These are phyloP conservation scores for Torymus texanus DNA, from an alignment of 2,888 invertebrate genomes.

Conservation along the genomic window DNA sequence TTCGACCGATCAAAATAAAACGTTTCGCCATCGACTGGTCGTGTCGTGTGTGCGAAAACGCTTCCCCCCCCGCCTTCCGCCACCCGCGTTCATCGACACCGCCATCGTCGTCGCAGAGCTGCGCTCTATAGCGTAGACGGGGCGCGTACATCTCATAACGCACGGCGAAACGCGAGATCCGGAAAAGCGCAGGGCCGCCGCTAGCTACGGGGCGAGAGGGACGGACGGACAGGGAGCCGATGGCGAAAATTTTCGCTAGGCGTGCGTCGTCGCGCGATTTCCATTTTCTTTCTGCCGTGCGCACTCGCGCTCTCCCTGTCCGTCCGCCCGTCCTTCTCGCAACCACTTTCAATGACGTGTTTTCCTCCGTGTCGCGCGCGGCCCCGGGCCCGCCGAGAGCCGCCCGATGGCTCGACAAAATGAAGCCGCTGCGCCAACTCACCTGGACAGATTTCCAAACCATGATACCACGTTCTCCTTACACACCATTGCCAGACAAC, in stretches of 20 bases:
- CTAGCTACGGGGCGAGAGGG: conserved; percentile 3
- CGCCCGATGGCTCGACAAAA: neutral
- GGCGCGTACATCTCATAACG: conserved; percentile 26
- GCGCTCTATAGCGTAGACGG: conserved; percentile 21
- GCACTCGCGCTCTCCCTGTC: neutral
- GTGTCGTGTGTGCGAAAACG: too few species aligned
- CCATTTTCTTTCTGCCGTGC: conserved; percentile 18
- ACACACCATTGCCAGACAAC: conserved; percentile 93
- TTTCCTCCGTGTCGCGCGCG: conserved; percentile 9
- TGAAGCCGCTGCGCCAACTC: conserved; percentile 48
- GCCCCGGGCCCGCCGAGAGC: neutral
- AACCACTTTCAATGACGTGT: conserved; percentile 34
- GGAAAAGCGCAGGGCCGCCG: conserved; percentile 41
- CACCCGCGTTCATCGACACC: neutral
- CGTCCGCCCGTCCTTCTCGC: conserved; percentile 12
- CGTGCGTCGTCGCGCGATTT: conserved; percentile 30
- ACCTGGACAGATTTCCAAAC: conserved; percentile 88
- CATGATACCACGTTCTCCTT: conserved; percentile 98
- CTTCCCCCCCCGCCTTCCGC: neutral
- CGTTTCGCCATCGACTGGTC: too few species aligned
- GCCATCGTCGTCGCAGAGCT: neutral
- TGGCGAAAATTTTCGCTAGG: conserved; percentile 6
- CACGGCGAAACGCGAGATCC: conserved; percentile 43
- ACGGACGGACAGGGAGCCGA: neutral
- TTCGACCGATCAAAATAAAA: too few species aligned